phyloP scores from a whole-genome alignment of 2,113 vertebrate species.

The Prinia subflava region DNA sequence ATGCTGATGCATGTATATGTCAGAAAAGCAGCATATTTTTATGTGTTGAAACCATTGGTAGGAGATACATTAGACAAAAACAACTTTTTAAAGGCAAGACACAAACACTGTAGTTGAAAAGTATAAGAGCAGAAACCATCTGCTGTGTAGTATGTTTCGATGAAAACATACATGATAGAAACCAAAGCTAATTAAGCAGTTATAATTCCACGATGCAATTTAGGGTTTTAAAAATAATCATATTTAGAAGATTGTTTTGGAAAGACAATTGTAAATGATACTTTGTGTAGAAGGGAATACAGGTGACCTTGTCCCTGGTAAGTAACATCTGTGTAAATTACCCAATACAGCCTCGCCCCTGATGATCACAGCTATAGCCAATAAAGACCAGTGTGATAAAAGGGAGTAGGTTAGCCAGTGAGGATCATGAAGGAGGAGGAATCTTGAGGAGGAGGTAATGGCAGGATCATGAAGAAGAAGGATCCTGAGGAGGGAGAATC shows the following conservation, averaged over 20 bases:
- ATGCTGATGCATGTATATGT: background rate
- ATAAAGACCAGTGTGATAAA: background rate
- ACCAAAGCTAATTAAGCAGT: constrained; percentile 12
- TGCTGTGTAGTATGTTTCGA: constrained; percentile 21
- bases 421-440: background rate
- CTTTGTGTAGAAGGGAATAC: background rate
- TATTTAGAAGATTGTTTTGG: background rate
- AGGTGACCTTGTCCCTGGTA: background rate
- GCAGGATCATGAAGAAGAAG: background rate
- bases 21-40: background rate
- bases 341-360: background rate
- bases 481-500: background rate
- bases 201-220: background rate
- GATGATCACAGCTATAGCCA: background rate
- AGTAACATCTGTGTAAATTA: background rate
- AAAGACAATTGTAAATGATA: background rate
- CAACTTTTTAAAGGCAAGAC: constrained; percentile 2
- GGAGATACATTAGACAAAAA: background rate
- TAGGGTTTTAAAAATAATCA: background rate
- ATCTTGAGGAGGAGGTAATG: background rate
- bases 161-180: constrained; percentile 17
- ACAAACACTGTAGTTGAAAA: background rate
- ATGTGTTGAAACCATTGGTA: background rate
- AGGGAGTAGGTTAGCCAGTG: background rate
- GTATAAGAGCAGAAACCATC: constrained; percentile 34